Conservation (phyloP, 2,113 vertebrate genomes). For the Crypturellus undulatus region DNA sequence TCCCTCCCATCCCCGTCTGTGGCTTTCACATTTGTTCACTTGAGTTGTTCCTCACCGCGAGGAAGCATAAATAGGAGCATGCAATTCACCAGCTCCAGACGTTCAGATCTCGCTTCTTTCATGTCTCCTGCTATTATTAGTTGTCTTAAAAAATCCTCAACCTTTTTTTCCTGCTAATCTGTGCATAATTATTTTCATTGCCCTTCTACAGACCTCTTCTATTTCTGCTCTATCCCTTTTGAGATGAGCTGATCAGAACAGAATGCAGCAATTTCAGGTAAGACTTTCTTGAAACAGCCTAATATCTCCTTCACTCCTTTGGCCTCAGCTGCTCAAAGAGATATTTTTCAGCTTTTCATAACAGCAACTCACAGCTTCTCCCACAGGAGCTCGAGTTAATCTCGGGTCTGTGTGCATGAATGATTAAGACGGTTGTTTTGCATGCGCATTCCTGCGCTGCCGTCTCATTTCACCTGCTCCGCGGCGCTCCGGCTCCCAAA, state of each 20-base stretch:
- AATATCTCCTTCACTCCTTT: neutral
- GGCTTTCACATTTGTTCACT: neutral
- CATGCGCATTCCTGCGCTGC: neutral
- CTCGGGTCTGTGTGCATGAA: neutral
- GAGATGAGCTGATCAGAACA: neutral
- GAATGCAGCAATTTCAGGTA: neutral
- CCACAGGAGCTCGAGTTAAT: neutral
- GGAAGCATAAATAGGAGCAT: slow-evolving; percentile 34
- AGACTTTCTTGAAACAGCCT: neutral
- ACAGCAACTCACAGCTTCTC: neutral
- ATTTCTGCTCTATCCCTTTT: slow-evolving; percentile 4
- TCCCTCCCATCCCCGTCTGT: neutral
- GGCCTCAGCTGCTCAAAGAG: neutral
- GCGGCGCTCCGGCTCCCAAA: neutral
- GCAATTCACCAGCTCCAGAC: neutral
- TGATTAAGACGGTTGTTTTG: neutral
- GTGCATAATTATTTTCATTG: slow-evolving; percentile 49
- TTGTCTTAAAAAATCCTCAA: slow-evolving; percentile 11
- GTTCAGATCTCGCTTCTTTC: slow-evolving; percentile 44
- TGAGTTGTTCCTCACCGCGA: rapidly evolving
- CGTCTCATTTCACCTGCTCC: too few species aligned
- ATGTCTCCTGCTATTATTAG: slow-evolving; percentile 59
- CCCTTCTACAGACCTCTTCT: slow-evolving; percentile 57
- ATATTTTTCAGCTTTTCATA: neutral
- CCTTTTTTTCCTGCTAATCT: neutral